These are phyloP conservation scores for Cardiocondyla obscurior DNA, from an alignment of 1,140 invertebrate genomes.

Conservation along the genomic window DNA sequence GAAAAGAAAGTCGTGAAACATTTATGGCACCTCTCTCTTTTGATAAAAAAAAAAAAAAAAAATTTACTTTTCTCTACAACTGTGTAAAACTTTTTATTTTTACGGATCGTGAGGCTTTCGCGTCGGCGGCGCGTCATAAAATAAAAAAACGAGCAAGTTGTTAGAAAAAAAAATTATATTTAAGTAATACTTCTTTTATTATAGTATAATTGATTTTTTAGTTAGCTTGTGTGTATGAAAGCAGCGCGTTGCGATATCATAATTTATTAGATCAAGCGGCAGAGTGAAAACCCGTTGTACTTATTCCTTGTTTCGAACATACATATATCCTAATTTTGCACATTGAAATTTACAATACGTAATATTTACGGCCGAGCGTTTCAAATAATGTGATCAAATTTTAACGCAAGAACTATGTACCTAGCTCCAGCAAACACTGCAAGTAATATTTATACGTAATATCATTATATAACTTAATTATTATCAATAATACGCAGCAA, in stretches of 20 bases:
- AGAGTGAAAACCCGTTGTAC: background rate
- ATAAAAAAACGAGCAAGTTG: background rate
- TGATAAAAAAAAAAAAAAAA: background rate
- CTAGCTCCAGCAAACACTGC: background rate
- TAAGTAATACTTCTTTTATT: background rate
- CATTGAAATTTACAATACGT: background rate
- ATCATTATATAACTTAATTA: background rate
- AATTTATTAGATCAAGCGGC: background rate
- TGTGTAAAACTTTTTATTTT: slow-evolving; percentile 55
- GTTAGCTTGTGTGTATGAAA: background rate
- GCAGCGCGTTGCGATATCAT: background rate
- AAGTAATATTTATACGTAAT: background rate
- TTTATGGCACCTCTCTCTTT: slow-evolving; percentile 38
- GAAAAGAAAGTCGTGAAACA: slow-evolving; percentile 69
- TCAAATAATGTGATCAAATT: slow-evolving; percentile 6
- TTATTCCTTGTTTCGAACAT: slow-evolving; percentile 20
- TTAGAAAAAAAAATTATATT: slow-evolving; percentile 1
- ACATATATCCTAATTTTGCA: background rate
- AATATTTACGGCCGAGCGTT: background rate
- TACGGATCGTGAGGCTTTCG: slow-evolving; percentile 18
- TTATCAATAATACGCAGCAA: background rate
- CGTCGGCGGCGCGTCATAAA: background rate
- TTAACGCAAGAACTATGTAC: background rate
- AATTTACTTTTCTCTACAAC: background rate
- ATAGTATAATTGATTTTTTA: background rate